These are phyloP conservation scores for Beroe forskalii DNA, from an alignment of 37 sponge, comb jelly and placozoan species.

Conservation along the genomic window DNA sequence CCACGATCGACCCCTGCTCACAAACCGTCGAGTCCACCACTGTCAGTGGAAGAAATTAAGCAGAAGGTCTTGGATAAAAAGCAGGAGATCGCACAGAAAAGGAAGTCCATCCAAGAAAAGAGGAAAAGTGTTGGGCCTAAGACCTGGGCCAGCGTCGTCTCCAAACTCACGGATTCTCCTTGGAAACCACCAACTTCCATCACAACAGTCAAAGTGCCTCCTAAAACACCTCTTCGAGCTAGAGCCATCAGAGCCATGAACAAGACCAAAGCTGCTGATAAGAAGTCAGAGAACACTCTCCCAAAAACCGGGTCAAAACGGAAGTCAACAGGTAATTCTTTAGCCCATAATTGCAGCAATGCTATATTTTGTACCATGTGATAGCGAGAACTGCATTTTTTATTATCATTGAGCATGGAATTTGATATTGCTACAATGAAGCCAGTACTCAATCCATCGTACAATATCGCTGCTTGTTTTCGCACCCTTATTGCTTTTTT, in stretches of 20 bases:
- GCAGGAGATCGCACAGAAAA: not conserved
- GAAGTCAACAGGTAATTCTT: not conserved
- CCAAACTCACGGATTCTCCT: slow-evolving; percentile 45
- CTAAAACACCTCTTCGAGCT: slow-evolving; percentile 14
- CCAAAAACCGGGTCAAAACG: slow-evolving; percentile 4
- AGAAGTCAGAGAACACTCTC: not conserved
- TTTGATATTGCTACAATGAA: no score
- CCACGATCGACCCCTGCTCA: no score
- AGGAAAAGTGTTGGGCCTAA: slow-evolving; percentile 42
- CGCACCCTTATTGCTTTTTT: no score
- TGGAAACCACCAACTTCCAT: not conserved
- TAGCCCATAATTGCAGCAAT: not conserved
- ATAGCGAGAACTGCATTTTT: no score
- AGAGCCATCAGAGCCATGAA: slow-evolving; percentile 19
- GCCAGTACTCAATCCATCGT: no score
- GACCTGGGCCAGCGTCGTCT: slow-evolving; percentile 43
- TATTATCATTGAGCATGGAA: no score
- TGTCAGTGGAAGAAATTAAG: not conserved
- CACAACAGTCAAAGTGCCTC: slow-evolving; percentile 13
- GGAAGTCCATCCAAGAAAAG: slow-evolving; percentile 18
- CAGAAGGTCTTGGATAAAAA: slow-evolving; percentile 43
- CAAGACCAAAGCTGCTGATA: not conserved
- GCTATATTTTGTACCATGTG: not conserved
- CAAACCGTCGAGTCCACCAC: no score
- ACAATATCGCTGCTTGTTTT: no score